These are phyloP conservation scores for Trilocha varians DNA, from an alignment of 2,888 invertebrate genomes.

Conservation along the genomic window DNA sequence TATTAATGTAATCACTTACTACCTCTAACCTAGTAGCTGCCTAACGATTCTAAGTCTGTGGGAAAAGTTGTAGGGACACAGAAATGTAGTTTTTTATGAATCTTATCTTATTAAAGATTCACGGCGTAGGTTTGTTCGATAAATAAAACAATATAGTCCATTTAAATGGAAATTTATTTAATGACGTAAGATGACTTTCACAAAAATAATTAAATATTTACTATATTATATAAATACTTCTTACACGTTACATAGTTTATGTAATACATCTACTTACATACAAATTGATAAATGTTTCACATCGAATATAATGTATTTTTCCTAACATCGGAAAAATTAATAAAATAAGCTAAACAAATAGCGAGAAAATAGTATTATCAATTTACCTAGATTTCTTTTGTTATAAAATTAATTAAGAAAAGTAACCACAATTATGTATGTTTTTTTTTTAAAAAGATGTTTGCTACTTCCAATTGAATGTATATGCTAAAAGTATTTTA, in stretches of 20 bases:
- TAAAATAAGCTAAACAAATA: not conserved
- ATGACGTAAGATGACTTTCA: constrained; percentile 58
- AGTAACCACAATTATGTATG: too few species aligned
- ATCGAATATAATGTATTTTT: not conserved
- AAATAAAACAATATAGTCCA: constrained; percentile 23
- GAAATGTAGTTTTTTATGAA: too few species aligned
- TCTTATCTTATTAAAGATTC: too few species aligned
- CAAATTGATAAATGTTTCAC: not conserved
- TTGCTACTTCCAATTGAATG: too few species aligned
- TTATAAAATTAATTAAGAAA: too few species aligned
- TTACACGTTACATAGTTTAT: constrained; percentile 7
- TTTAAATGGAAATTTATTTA: constrained; percentile 51
- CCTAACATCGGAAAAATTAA: not conserved
- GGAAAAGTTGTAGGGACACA: too few species aligned
- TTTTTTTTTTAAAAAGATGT: not conserved
- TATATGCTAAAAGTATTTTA: too few species aligned
- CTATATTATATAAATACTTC: constrained; percentile 21
- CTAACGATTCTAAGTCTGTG: too few species aligned
- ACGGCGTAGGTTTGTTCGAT: not conserved
- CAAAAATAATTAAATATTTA: constrained; percentile 42
- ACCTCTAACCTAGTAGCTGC: too few species aligned
- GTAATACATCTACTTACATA: not conserved
- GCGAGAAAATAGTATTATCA: too few species aligned
- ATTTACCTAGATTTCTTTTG: too few species aligned
- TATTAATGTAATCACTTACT: too few species aligned